Evolutionary conservation across 2,888 invertebrate genomes (phyloP), one percentile per base, ranked within the genome.

Genomic region (Beris chalybata): DNA sequence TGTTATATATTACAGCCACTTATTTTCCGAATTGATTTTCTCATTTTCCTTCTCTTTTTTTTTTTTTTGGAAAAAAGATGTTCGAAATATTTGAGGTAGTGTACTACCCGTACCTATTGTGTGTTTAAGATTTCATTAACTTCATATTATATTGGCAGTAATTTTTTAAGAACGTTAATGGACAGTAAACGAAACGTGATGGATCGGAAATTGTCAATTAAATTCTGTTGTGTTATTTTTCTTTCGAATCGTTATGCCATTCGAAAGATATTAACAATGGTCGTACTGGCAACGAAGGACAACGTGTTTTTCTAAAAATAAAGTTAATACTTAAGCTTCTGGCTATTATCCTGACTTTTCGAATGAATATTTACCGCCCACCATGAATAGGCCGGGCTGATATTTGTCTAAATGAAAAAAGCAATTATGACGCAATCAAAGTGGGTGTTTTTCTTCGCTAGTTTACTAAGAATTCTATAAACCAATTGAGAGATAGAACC

Each of bases 111-210:
- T 22, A 53, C 30, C 31, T 30, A 53, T 53, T 53, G 53, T 53
- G 53, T 53, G 30, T 53, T 53, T 30, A 53, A 53, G 53, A 53
- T 53, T 53, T 53, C 53, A 53, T 53, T 53, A 53, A 30, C 29
- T 53, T n/a, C 29, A 38, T 38, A 9, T 38, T 53, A 53, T 53
- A 53, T 53, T 53, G 53, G 53, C 31, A 53, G 53, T 30, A 29
- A 53, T 53, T 53, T 53, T 53, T 53, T 30, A n/a, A 38, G 7
- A 3, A n/a, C 53, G 9, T 53, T 53, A 30, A 52, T 53, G 53
- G 31, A 53, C 53, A 30, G 31, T 53, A 53, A n/a, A 11, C 9
- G 30, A 53, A n/a, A 30, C 30, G 12, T 53, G 29, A 53, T 30
- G 31, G 29, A 9, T 53, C 30, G n/a, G n/a, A 29, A 53, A 29